Evolutionary conservation across 2,888 invertebrate genomes (phyloP), one percentile per base, ranked within the genome.

Genomic region (Lycophotia porphyrea): DNA sequence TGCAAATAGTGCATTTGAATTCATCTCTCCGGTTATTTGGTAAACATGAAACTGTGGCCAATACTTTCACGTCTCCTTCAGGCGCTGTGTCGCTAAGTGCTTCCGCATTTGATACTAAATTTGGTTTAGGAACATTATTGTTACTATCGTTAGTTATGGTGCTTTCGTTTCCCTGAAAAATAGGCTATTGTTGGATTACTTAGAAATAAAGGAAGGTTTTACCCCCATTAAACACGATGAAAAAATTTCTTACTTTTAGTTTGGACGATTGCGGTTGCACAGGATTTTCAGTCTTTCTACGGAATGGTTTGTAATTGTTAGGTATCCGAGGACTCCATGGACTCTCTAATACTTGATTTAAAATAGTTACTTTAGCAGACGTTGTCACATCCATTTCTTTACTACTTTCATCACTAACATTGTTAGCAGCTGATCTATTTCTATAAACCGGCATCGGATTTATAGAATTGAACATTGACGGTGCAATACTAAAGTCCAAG

Each of bases 321-420:
- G 96, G 94, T 66, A 92, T 89, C 61, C 96, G 94, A 5, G 97
- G 95, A 84, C 93, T 94, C 97, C 97, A 97, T 21, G 97, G 97
- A 88, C 95, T 97, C n/a, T 97, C 96, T 85, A 97, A 88, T 31
- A 97, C 97, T 87, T 96, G 94, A 88, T 97, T 97, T 69, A 95
- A 94, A 81, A 97, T 94, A 36, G 93, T 92, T 75, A 88, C 92
- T 86, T 87, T 91, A 79, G 82, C 63, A 49, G 71, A 71, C 42
- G 76, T 47, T 39, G 39, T 60, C 44, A 69, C 36, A 1, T 82
- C 77, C 36, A 72, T 61, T 52, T 81, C 74, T 60, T 80, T 86
- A 13, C 39, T 78, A 39, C 24, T 60, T 60, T 73, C 74, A 31
- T 66, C n/a, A 55, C n/a, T 42, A 61, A 61, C n/a, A 72, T 60